Base-by-base conservation (phyloP, 35 echinoderm and acorn worm species). In the Apostichopus japonicus region DNA sequence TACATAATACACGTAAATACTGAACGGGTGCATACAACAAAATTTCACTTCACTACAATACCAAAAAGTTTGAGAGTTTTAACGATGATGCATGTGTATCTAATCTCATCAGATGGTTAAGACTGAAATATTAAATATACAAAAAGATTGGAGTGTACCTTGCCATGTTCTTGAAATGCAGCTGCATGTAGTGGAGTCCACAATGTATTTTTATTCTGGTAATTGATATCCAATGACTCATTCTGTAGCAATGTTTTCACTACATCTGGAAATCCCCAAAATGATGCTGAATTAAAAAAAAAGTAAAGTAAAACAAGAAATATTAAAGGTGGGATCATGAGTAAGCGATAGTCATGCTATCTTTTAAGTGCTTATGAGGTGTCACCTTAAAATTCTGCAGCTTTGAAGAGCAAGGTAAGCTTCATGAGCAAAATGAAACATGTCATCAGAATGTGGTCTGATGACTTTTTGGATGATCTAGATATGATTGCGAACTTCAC, bases 201-300 rank as follows among this genome's bases (percentile, higher is more conserved):
- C 25, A 99, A 70, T 17, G 97, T 99, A 53, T 71, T 93, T 63
- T 94, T 94, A 77, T 99, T 99, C 56, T 96, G 97, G 79, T 92
- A 90, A 54, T 99, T 99, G 4, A 96, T 65, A 77, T 96, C 91
- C 51, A 91, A 25, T 10, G 92, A 88, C 73, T 95, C 95, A 57
- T 57, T 83, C 24, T 92, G 84, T 59, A 96, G 21, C 53, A 99
- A 59, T 23, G 93, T 57, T 57, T 96, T 96, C 25, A 99, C 93
- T 6, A 99, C 95, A 91, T 99, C 94, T 89, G 92, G 95, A 90
- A 99, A 99, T 59, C 97, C 97, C 97, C 97, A 99, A 92, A 99
- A 99, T 13, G 97, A 87, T 70, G 97, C 97, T 99, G 77, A 57
- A 92, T 11, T 53, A 23, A 67, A 88, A 23, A 91, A 78, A 19